Percentiles rank a stretch among this genome's conserved stretches.
phyloP scores from a whole-genome alignment of 2,113 vertebrate genomes.

The Nyctibius bracteatus region DNA sequence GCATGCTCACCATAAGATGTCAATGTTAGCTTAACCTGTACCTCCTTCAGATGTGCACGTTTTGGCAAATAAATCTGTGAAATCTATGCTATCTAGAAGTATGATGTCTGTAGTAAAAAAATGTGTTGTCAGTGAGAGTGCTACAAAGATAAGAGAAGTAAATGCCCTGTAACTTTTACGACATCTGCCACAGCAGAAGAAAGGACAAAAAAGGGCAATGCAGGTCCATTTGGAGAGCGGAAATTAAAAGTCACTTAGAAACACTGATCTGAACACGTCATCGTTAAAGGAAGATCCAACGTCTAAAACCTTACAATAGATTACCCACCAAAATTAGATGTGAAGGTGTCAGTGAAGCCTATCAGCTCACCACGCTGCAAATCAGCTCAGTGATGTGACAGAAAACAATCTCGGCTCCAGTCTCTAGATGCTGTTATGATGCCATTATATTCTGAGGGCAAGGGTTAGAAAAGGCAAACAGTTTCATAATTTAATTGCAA shows the following conservation, averaged over 20 bases:
- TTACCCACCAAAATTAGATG: neutral
- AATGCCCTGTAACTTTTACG: neutral
- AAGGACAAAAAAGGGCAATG: neutral
- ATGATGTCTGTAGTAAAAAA: neutral
- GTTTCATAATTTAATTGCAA: slow-evolving; percentile 37
- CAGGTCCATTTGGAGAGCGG: neutral
- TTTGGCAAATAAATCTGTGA: slow-evolving; percentile 4
- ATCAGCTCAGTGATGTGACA: neutral
- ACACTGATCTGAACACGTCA: neutral
- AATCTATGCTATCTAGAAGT: neutral
- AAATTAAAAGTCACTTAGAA: neutral
- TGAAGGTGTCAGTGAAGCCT: neutral
- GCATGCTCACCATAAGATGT: neutral
- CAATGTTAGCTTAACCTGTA: neutral
- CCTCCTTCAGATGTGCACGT: neutral
- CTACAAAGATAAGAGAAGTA: neutral
- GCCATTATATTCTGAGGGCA: slow-evolving; percentile 24
- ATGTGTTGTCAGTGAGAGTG: neutral
- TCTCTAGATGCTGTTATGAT: neutral
- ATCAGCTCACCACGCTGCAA: neutral
- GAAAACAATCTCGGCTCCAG: neutral
- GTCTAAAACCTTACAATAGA: neutral
- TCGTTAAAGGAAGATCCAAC: neutral
- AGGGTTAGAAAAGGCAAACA: slow-evolving; percentile 22
- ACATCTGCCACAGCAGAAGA: neutral